Evolutionary conservation across 2,797 vertebrate species (phyloP).

Genomic region (Sebastes aleutianus): DNA sequence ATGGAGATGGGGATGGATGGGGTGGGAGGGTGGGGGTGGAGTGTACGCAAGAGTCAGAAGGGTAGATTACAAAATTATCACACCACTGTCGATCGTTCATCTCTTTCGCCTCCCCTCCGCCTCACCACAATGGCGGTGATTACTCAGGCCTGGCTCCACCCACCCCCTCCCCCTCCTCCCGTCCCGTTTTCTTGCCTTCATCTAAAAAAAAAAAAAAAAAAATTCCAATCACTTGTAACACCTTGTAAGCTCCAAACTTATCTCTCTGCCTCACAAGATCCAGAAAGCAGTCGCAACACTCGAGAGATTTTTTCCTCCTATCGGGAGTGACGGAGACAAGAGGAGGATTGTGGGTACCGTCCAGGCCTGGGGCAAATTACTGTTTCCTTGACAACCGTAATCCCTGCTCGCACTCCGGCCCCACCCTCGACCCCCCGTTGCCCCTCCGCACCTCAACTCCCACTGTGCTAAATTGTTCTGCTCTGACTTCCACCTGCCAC

Average conservation of each 20-base stretch:
- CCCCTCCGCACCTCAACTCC: conserved; percentile 57
- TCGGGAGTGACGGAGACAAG: conserved; percentile 7
- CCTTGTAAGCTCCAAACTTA: neutral
- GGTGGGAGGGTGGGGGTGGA: conserved; percentile 10
- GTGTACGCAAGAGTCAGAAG: conserved; percentile 25
- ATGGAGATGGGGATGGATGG: conserved; percentile 10
- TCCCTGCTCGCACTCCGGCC: conserved; percentile 33
- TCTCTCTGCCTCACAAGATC: conserved; percentile 14
- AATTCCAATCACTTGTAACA: neutral
- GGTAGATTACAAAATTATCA: conserved; percentile 58
- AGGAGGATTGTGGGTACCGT: conserved; percentile 45
- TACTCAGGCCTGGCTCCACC: conserved; percentile 55
- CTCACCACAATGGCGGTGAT: conserved; percentile 27
- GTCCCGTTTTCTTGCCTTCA: neutral
- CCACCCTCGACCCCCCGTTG: conserved; percentile 35
- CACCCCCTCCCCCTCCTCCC: neutral
- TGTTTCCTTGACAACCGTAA: conserved; percentile 65
- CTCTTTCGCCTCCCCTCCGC: conserved; percentile 27
- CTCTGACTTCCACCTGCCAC: conserved; percentile 75
- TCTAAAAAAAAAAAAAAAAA: neutral
- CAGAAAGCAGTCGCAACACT: neutral
- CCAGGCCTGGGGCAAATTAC: conserved; percentile 60
- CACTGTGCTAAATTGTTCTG: conserved; percentile 71
- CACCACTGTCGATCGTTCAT: conserved; percentile 62
- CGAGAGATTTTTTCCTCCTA: neutral